Base-by-base conservation (phyloP, 2,888 invertebrate species). In the Troilus luridus region DNA sequence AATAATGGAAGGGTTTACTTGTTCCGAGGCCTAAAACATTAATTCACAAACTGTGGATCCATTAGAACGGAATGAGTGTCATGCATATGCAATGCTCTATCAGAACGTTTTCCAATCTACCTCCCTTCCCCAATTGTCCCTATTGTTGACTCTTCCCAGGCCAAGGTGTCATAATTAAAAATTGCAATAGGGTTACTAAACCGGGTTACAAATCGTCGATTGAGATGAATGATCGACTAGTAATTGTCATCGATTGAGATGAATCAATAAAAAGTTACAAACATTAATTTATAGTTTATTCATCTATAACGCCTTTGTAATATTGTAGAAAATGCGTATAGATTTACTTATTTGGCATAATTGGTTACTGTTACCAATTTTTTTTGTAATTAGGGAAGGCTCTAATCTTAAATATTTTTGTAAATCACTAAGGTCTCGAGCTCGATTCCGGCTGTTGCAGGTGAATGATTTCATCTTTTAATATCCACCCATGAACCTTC, bases 31-130 rank as follows among this genome's bases (percentile, higher is more conserved):
- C 41, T 17, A 77, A 77, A 77, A 77, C 72, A 77, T 77, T 77
- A 77, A 77, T 77, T 77, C 72, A 41, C 72, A 77, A 77, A 77
- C 27, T 77, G 72, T 27, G 41, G 27, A 17, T 27, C 41, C 41
- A 77, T 77, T 77, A 77, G 72, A 19, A 41, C 41, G 72, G 41
- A 77, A 77, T 77, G 72, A 77, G 41, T 14, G 27, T 6, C 72
- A 77, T 77, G 72, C 72, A 77, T 77, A 77, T 77, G 72, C 72
- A 77, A 77, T 77, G 27, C 17, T 19, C 72, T 77, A 77, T 77
- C 72, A 77, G 7, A 41, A 77, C 72, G 17, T 41, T 77, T 77
- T 77, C 72, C 72, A 77, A 77, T 77, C 14, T 77, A 77, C 72
- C 72, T 77, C 72, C 27, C 27, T 77, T 19, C 3, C 27, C 72